These are phyloP conservation scores for Mareca strepera DNA, from an alignment of 2,797 vertebrate genomes.

Conservation along the genomic window DNA sequence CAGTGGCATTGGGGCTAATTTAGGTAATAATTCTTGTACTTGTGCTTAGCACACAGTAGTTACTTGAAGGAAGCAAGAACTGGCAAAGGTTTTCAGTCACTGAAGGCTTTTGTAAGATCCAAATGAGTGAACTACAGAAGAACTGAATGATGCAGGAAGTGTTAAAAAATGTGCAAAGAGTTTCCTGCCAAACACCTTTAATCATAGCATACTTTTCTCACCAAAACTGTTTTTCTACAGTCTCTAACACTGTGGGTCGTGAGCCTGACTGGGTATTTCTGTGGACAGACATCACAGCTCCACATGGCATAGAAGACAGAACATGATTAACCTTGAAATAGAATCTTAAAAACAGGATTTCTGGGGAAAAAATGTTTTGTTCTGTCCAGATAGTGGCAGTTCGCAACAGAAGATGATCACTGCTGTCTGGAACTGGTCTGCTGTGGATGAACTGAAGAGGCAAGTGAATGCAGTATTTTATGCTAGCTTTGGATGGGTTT, in stretches of 20 bases:
- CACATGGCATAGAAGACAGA: not conserved
- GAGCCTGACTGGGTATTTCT: not conserved
- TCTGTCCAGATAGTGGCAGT: not conserved
- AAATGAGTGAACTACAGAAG: not conserved
- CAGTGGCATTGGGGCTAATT: not conserved
- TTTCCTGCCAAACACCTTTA: slow-evolving; percentile 38
- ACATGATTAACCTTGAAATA: not conserved
- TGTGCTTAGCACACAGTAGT: not conserved
- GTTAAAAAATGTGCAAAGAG: slow-evolving; percentile 29
- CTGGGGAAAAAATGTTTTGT: not conserved
- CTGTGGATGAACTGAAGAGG: not conserved
- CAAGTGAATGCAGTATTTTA: not conserved
- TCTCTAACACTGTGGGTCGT: not conserved
- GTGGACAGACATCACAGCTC: slow-evolving; percentile 34
- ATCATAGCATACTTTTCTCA: not conserved
- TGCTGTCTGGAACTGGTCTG: not conserved
- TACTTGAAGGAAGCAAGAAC: not conserved
- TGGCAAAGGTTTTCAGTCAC: not conserved
- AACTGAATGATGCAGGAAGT: not conserved
- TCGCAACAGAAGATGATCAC: not conserved
- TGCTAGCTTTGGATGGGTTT: not conserved
- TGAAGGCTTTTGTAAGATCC: not conserved
- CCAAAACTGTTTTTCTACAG: not conserved
- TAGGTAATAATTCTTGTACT: not conserved
- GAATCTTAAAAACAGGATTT: not conserved